Base-by-base conservation (phyloP, 1,140 invertebrate genomes). In the Babylonia areolata region DNA sequence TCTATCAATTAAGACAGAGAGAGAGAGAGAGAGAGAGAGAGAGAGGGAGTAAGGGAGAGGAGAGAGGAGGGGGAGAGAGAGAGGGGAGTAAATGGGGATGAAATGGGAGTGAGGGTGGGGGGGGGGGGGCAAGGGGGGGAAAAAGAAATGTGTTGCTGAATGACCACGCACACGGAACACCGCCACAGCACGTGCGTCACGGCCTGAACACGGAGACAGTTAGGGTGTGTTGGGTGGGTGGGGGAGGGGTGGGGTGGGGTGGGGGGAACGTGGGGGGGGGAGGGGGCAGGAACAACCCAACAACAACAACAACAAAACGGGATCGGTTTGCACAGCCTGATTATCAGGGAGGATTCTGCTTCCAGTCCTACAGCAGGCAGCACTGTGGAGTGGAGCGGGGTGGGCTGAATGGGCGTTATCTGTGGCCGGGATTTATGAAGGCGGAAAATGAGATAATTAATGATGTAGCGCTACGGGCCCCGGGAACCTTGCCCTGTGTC, bases 381-480 rank as follows among this genome's bases (percentile, higher is more conserved):
- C 9, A 51, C n/a, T n/a, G n/a, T n/a, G n/a, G n/a, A n/a, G n/a
- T n/a, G n/a, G n/a, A n/a, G 9, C 46, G 2, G 17, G 17, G 46
- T 51, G 46, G 9, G 46, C 46, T 9, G 46, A 51, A 51, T 23
- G 28, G 28, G 58, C 12, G 58, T 23, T 64, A 64, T 64, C 58
- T 20, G 17, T 64, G 58, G 58, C 15, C 46, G 58, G 28, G 28
- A 23, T 64, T 64, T 64, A 64, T 64, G 58, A 64, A 64, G 23
- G 58, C 58, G 28, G 58, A 64, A 64, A 64, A 64, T 64, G 58
- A n/a, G 58, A 64, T 64, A 64, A 64, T 64, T 64, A 64, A 64
- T 64, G 58, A 64, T 11, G 28, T 12, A 64, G 58, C n/a, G n/a
- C n/a, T n/a, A 28, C 0, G 58, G 15, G 58, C 28, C 28, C 28